A percentile compares a stretch with the other conserved stretches of the same genome.
Evolutionary conservation across 2,113 vertebrate species (phyloP).

Genomic region (Hiodon tergisus): DNA sequence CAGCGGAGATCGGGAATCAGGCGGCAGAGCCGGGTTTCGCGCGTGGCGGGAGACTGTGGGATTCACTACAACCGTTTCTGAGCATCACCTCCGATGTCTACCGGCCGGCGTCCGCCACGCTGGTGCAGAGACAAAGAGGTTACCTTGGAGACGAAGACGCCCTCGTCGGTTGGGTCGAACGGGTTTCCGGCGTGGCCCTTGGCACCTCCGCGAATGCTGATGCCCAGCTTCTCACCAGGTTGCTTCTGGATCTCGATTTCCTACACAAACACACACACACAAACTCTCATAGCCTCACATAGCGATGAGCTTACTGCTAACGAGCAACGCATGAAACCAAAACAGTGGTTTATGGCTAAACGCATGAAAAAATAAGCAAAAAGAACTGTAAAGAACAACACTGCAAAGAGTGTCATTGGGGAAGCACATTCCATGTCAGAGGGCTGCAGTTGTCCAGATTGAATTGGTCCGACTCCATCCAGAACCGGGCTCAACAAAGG

Average conservation of each 20-base stretch:
- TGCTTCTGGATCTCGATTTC: conserved; percentile 86
- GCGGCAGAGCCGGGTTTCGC: neutral
- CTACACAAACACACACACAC: conserved; percentile 42
- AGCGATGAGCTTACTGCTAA: too few species aligned
- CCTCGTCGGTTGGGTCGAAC: conserved; percentile 86
- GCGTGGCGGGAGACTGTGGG: neutral
- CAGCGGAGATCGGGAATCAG: too few species aligned
- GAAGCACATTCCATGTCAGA: too few species aligned
- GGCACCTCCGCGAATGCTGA: conserved; percentile 90
- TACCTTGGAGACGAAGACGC: conserved; percentile 97
- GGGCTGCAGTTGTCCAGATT: too few species aligned
- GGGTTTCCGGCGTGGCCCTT: conserved; percentile 92
- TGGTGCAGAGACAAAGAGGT: neutral
- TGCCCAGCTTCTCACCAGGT: conserved; percentile 88
- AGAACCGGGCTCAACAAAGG: too few species aligned
- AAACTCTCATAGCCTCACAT: neutral
- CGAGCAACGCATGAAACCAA: neutral
- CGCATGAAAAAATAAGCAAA: too few species aligned
- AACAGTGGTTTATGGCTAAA: too few species aligned
- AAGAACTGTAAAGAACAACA: too few species aligned
- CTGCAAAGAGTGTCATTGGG: too few species aligned
- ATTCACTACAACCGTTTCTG: neutral
- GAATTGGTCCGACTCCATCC: too few species aligned
- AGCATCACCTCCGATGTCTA: neutral
- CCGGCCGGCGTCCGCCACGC: too few species aligned